phyloP scores from a whole-genome alignment of 2,113 vertebrate species.

The Psittacara wagleri region DNA sequence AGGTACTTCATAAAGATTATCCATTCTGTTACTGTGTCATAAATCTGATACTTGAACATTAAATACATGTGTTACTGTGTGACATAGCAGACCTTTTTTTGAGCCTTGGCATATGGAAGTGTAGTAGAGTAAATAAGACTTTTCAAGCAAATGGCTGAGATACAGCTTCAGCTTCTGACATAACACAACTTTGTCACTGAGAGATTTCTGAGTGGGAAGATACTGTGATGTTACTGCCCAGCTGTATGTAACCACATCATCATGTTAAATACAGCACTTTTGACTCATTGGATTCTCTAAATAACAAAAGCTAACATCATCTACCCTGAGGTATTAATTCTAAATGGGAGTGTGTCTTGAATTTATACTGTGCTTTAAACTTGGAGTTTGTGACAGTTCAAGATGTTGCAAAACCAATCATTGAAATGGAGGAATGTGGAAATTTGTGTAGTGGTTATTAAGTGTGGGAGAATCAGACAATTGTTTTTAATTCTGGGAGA shows the following conservation, averaged over 20 bases:
- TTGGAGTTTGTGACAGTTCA: neutral
- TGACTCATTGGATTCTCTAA: conserved; percentile 3
- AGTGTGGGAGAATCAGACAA: neutral
- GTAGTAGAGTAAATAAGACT: neutral
- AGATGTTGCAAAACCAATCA: neutral
- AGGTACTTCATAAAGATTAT: neutral
- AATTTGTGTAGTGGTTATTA: neutral
- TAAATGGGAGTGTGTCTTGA: neutral
- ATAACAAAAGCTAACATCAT: conserved; percentile 15
- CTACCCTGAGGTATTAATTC: neutral
- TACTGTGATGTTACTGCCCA: neutral
- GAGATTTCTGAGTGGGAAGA: neutral
- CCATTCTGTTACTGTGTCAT: neutral
- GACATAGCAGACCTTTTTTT: neutral
- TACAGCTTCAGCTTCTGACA: neutral
- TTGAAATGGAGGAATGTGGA: neutral
- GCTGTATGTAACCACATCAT: neutral
- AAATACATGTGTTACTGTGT: neutral
- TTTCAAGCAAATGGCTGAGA: neutral
- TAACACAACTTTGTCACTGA: neutral
- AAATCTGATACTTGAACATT: neutral
- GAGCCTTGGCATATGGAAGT: neutral
- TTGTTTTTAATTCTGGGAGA: neutral
- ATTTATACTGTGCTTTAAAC: neutral
- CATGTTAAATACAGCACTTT: conserved; percentile 40